Conservation (phyloP, 2,113 vertebrate species). For the Progne subis region DNA sequence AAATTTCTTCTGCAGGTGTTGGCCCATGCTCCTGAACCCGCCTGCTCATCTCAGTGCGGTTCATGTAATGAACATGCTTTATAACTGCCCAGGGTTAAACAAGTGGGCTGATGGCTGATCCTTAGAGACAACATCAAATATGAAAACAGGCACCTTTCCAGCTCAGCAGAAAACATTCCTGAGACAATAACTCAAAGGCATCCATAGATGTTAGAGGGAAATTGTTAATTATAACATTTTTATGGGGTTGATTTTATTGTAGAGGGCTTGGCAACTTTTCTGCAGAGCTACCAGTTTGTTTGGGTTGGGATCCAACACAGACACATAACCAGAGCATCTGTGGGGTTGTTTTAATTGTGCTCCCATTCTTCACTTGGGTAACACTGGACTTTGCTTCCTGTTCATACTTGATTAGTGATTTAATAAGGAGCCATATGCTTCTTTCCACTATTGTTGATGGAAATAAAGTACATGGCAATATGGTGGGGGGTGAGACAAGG, state of each 20-base stretch:
- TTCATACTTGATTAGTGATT: not conserved
- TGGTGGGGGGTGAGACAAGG: not conserved
- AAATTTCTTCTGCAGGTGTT: not conserved
- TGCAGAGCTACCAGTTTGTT: not conserved
- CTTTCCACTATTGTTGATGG: not conserved
- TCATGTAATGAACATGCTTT: not conserved
- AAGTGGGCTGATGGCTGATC: not conserved
- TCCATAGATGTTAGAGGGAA: conserved; percentile 2
- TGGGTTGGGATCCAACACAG: conserved; percentile 14
- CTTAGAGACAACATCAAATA: not conserved
- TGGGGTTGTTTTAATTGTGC: not conserved
- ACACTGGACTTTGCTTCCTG: not conserved
- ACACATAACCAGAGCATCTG: not conserved
- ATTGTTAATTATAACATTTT: not conserved
- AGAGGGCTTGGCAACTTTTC: conserved; percentile 24
- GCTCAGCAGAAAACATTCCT: not conserved
- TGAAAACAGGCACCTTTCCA: not conserved
- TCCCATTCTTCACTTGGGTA: not conserved
- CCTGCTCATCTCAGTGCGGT: not conserved
- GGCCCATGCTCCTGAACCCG: not conserved
- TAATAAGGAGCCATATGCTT: not conserved
- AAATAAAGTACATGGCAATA: not conserved
- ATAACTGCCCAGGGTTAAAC: not conserved
- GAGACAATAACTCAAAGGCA: not conserved
- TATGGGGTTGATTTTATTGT: not conserved